Conservation (phyloP, 1,140 invertebrate species). For the Tetramorium parvispinum region DNA sequence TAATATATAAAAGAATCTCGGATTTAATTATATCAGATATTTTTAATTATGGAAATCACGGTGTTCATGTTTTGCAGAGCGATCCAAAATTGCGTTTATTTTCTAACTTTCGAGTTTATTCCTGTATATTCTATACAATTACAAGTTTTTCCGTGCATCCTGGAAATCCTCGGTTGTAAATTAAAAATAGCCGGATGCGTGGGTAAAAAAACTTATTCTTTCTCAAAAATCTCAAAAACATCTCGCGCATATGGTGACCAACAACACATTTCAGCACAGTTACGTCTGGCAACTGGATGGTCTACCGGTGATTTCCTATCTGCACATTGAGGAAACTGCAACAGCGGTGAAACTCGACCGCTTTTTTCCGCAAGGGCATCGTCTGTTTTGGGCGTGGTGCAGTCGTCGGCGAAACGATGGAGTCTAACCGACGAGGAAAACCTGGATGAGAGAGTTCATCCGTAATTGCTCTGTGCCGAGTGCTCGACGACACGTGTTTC, state of each 20-base stretch:
- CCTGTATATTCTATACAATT: neutral
- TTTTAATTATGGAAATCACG: neutral
- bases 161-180: neutral
- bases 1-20: neutral
- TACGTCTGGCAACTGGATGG: conserved; percentile 2
- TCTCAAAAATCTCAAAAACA: neutral
- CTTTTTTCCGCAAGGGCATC: conserved; percentile 24
- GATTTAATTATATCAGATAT: neutral
- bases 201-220: neutral
- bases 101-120: neutral
- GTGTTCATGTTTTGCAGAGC: neutral
- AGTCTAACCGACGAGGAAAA: neutral
- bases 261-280: neutral
- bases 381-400: conserved; percentile 31
- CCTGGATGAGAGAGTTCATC: neutral
- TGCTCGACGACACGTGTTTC: conserved; percentile 30
- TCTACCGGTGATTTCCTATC: conserved; percentile 20
- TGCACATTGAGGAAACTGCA: neutral
- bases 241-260: conserved; percentile 35
- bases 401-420: conserved; percentile 21
- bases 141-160: neutral
- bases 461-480: conserved; percentile 43
- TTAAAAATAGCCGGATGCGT: neutral
- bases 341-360: conserved; percentile 1
- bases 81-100: neutral